Evolutionary conservation across 2,888 invertebrate genomes (phyloP), one percentile per base, ranked within the genome.

Genomic region (Acholoe squamosa): DNA sequence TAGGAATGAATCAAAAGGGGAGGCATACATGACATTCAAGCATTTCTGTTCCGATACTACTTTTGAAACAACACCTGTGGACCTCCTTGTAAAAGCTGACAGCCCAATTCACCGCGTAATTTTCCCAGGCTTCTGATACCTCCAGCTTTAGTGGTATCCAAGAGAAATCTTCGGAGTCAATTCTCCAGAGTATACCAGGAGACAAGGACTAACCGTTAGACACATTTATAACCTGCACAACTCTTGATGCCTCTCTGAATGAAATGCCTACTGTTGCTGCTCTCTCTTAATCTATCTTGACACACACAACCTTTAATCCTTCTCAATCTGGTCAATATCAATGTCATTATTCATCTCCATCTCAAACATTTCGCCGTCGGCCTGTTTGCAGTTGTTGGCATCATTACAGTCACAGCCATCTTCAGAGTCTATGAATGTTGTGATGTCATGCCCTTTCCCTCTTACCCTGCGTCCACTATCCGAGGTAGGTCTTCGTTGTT

Each of bases 311-410:
- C 61, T 61, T 89, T 67, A 95, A 91, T 94, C 94, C 90, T 93
- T 95, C 92, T 95, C 95, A 90, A 95, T 95, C 92, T 95, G 94
- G 89, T 95, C 94, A 43, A 95, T 91, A 93, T 95, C 92, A 12
- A 92, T 80, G n/a, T 92, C 92, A 84, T 89, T 91, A 43, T 86
- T 91, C 80, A 91, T 84, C 51, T 92, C 92, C 25, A 92, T 84
- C 54, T 91, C 90, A 92, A 95, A 95, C 91, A 95, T 92, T 84
- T 93, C 94, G 28, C 92, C 92, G 16, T 92, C 92, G 7, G 92
- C 92, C 3, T 92, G 92, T 16, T 89, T 56, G n/a, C 71, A 51
- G 16, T 90, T 67, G 12, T 54, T 52, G 0, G 89, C 52, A 12
- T 89, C 91, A 22, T 61, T 34, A 56, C 91, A 91, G 56, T 67